Percentiles rank a stretch among this genome's conserved stretches.
Conservation (phyloP, 2,888 invertebrate genomes). For the Spilarctia lutea region DNA sequence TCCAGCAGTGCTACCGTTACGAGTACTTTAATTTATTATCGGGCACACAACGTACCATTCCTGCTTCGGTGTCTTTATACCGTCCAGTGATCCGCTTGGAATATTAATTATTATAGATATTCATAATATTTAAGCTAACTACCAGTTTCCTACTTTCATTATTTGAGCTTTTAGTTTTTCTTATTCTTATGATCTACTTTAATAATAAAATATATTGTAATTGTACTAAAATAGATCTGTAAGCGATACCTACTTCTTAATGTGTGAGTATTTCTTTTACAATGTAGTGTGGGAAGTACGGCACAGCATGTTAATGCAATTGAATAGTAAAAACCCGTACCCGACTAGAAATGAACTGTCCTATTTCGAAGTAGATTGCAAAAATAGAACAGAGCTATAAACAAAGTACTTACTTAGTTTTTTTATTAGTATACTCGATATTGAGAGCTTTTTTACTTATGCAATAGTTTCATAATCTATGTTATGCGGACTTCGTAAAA, state of each 20-base stretch:
- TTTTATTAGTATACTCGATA: background rate
- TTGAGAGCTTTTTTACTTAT: background rate
- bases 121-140: background rate
- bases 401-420: background rate
- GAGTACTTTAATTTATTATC: slow-evolving; percentile 33
- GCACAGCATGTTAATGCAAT: background rate
- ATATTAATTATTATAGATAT: background rate
- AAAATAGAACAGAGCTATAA: background rate
- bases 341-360: background rate
- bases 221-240: background rate
- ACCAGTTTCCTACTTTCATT: background rate
- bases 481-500: background rate
- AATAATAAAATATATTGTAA: background rate
- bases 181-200: background rate
- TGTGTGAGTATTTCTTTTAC: background rate
- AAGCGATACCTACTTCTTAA: background rate
- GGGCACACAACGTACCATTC: background rate
- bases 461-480: background rate
- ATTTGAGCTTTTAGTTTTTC: background rate
- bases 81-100: background rate
- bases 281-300: background rate
- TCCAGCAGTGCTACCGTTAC: slow-evolving; percentile 21
- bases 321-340: background rate
- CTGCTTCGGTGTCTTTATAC: slow-evolving; percentile 4
- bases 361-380: background rate